Percentiles rank a stretch among this genome's conserved stretches.
phyloP scores from a whole-genome alignment of 2,888 invertebrate genomes.

The Drosophila mercatorum region DNA sequence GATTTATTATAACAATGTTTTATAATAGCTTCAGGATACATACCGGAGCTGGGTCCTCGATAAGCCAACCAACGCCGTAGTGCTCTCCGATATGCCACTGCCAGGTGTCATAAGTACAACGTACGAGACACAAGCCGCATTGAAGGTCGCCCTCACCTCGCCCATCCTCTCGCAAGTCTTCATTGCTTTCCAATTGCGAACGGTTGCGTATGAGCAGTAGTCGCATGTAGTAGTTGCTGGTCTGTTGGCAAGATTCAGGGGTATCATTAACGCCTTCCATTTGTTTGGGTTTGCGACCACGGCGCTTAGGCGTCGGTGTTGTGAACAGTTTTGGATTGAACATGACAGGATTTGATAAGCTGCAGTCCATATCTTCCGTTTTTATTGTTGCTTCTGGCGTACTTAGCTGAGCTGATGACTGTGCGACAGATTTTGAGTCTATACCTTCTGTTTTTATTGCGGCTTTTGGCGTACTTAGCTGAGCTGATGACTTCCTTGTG shows the following conservation, averaged over 20 bases:
- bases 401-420: neutral
- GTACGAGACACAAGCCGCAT: constrained; percentile 81
- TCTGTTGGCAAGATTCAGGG: constrained; percentile 1
- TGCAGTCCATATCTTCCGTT: neutral
- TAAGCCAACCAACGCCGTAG: constrained; percentile 83
- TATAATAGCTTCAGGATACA: constrained; percentile 25
- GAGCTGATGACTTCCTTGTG: too few species aligned
- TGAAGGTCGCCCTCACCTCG: constrained; percentile 58
- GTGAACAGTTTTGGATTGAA: neutral
- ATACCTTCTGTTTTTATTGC: too few species aligned
- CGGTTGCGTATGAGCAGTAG: constrained; percentile 78
- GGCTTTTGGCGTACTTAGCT: too few species aligned
- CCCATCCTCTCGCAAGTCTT: constrained; percentile 55
- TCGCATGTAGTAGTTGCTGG: constrained; percentile 64
- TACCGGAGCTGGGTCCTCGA: constrained; percentile 66
- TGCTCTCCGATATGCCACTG: constrained; percentile 74
- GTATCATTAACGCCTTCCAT: neutral
- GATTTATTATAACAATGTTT: neutral
- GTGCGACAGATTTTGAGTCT: too few species aligned
- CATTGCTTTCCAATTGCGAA: constrained; percentile 71
- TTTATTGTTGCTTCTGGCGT: neutral
- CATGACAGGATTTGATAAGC: neutral
- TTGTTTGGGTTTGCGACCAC: constrained; percentile 30
- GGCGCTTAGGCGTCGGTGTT: constrained; percentile 20
- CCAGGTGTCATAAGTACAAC: constrained; percentile 61